Evolutionary conservation across 2,113 vertebrate species (phyloP).

Genomic region (Cynopterus brachyotis): DNA sequence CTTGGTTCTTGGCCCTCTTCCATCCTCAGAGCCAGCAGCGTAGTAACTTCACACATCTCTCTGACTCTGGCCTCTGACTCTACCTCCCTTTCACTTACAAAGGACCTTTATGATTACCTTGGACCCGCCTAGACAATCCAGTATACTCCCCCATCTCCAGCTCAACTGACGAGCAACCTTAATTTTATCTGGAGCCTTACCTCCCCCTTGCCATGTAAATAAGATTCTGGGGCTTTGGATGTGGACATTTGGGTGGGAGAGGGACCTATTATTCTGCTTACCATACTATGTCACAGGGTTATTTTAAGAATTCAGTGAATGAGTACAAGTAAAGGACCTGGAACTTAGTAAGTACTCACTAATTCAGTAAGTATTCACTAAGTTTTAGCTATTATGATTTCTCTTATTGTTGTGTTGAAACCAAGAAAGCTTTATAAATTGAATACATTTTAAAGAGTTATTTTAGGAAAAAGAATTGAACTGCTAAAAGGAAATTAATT

Average conservation of each 20-base stretch:
- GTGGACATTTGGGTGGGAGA: no score
- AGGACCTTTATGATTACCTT: background rate
- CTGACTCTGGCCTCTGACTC: background rate
- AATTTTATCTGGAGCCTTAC: background rate
- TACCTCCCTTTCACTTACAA: background rate
- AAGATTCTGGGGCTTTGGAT: background rate
- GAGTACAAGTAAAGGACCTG: background rate
- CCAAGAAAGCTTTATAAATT: background rate
- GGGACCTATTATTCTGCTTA: background rate
- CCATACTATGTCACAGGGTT: background rate
- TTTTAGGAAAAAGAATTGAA: slow-evolving; percentile 7
- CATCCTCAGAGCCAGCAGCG: background rate
- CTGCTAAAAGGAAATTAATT: background rate
- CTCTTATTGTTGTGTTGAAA: background rate
- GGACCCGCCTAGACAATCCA: background rate
- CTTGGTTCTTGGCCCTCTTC: background rate
- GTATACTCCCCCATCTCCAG: background rate
- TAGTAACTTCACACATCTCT: background rate
- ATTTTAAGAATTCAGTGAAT: background rate
- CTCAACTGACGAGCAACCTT: background rate
- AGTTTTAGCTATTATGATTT: background rate
- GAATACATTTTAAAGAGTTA: background rate
- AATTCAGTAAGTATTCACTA: background rate
- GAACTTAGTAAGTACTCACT: background rate
- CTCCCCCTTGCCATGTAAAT: background rate